phyloP scores from a whole-genome alignment of 2,113 vertebrate species.

The Lamprologus ornatipinnis region DNA sequence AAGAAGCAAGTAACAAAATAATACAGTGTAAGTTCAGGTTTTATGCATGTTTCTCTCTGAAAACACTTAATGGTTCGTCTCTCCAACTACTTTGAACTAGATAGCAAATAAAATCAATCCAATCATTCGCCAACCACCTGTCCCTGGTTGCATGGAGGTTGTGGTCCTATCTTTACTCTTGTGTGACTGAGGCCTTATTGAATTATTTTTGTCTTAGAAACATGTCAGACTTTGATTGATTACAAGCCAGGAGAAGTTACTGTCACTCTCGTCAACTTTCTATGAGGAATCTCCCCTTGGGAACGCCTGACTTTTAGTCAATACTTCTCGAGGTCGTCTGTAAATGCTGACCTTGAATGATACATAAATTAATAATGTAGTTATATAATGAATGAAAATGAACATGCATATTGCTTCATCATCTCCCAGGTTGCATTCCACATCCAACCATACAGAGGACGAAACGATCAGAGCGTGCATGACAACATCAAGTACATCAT shows the following conservation, averaged over 20 bases:
- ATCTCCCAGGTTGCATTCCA: constrained; percentile 82
- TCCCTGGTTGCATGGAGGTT: background rate
- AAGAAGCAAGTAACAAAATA: background rate
- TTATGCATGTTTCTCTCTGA: background rate
- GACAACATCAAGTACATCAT: constrained; percentile 90
- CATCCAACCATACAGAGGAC: constrained; percentile 82
- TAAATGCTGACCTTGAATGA: background rate
- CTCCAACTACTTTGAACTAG: background rate
- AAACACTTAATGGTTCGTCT: background rate
- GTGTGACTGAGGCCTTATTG: background rate
- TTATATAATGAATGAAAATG: background rate
- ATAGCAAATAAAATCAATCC: background rate
- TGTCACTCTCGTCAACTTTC: background rate
- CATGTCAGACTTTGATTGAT: background rate
- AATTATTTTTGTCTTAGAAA: background rate
- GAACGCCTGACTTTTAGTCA: background rate
- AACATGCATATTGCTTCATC: background rate
- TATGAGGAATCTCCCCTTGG: background rate
- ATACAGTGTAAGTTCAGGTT: background rate
- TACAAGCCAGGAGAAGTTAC: background rate
- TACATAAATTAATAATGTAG: background rate
- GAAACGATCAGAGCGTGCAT: constrained; percentile 81
- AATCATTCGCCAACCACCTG: background rate
- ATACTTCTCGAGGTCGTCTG: background rate
- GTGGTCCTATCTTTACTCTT: background rate